Conservation (phyloP, 1,140 invertebrate species). For the Apis mellifera region Amel_HAv3.1 CM009938.2:343001-343500, state of each 20-base stretch:
- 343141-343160: slow-evolving; percentile 48
- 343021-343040: slow-evolving; percentile 43
- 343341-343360: slow-evolving; percentile 39
- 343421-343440: background rate
- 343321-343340: slow-evolving; percentile 55
- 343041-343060: slow-evolving; percentile 50
- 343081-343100: slow-evolving; percentile 54
- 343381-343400: background rate
- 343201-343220: too few relatives aligned
- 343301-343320: slow-evolving; percentile 33
- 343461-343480: background rate
- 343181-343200: background rate
- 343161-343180: slow-evolving; percentile 24
- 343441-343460: background rate
- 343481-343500: background rate
- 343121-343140: slow-evolving; percentile 55
- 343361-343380: slow-evolving; percentile 28
- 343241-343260: slow-evolving; percentile 13
- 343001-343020: background rate
- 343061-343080: slow-evolving; percentile 54
- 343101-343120: slow-evolving; percentile 56
- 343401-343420: background rate
- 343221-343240: background rate
- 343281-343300: slow-evolving; percentile 42
- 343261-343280: background rate